phyloP scores from a whole-genome alignment of 2,888 invertebrate genomes.

The Epirrita christyi region DNA sequence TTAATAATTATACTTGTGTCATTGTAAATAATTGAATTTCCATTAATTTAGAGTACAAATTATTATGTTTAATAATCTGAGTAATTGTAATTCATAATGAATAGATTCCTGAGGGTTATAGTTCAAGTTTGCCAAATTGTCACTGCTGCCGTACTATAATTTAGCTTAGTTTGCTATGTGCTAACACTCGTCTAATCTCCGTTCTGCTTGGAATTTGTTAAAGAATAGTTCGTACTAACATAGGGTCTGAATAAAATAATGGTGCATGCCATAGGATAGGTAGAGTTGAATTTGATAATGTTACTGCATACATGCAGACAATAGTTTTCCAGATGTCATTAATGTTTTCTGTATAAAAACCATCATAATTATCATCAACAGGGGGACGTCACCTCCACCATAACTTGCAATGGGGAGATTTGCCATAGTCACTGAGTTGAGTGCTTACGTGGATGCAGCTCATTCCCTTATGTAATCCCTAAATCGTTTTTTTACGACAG shows the following conservation, averaged over 20 bases:
- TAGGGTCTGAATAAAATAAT: slow-evolving; percentile 71
- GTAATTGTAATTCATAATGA: slow-evolving; percentile 56
- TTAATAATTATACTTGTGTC: slow-evolving; percentile 54
- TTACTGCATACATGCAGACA: slow-evolving; percentile 25
- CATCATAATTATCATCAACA: too few relatives aligned
- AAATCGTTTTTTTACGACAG: too few relatives aligned
- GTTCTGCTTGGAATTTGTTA: slow-evolving; percentile 30
- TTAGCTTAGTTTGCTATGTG: slow-evolving; percentile 9
- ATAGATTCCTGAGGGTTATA: slow-evolving; percentile 32
- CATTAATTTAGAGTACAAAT: slow-evolving; percentile 81
- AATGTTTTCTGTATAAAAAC: slow-evolving; percentile 21
- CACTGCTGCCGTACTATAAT: slow-evolving; percentile 28
- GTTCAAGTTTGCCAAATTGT: slow-evolving; percentile 41
- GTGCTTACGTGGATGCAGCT: too few relatives aligned
- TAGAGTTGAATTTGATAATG: slow-evolving; percentile 58
- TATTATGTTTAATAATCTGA: slow-evolving; percentile 67
- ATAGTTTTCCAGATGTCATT: slow-evolving; percentile 18
- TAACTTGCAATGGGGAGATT: too few relatives aligned
- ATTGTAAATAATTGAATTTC: slow-evolving; percentile 76
- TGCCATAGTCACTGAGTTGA: too few relatives aligned
- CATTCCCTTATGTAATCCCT: too few relatives aligned
- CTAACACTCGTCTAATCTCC: slow-evolving; percentile 16
- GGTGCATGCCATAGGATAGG: slow-evolving; percentile 80
- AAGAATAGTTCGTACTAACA: slow-evolving; percentile 41
- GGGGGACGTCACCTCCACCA: too few relatives aligned